Conservation (phyloP, 2,797 vertebrate genomes). For the Dendrocincla fuliginosa region DNA sequence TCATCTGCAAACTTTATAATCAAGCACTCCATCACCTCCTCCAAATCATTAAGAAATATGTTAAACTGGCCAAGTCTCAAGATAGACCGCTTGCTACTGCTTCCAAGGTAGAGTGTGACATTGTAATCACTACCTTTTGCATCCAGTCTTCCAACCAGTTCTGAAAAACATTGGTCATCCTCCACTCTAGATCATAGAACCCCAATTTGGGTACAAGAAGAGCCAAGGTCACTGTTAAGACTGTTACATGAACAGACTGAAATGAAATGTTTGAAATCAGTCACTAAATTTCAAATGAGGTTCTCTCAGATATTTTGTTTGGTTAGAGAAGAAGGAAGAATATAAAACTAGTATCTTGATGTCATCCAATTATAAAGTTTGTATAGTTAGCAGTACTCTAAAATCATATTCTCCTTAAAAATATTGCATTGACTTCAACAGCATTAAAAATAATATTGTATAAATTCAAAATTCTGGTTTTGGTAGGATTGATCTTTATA, state of each 20-base stretch:
- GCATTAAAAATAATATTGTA: not conserved
- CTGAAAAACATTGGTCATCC: not conserved
- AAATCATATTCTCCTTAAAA: not conserved
- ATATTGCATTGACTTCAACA: not conserved
- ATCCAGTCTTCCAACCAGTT: not conserved
- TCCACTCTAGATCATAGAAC: not conserved
- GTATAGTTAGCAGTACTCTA: not conserved
- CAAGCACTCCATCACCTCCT: not conserved
- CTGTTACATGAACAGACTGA: not conserved
- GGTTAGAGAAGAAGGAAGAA: not conserved
- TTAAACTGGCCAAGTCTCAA: not conserved
- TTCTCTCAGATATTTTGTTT: not conserved
- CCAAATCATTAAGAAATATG: not conserved
- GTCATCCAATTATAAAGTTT: not conserved
- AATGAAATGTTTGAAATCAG: not conserved
- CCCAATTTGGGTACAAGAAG: not conserved
- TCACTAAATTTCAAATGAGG: not conserved
- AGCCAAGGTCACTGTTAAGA: not conserved
- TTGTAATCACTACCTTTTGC: not conserved
- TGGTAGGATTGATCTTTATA: not conserved
- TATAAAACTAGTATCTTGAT: not conserved
- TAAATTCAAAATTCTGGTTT: not conserved
- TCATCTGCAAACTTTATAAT: not conserved
- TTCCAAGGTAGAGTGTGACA: accelerated
- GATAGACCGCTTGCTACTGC: not conserved